phyloP scores from a whole-genome alignment of 92 coral and sea anemone genomes.

The Palythoa heliodiscus region DNA sequence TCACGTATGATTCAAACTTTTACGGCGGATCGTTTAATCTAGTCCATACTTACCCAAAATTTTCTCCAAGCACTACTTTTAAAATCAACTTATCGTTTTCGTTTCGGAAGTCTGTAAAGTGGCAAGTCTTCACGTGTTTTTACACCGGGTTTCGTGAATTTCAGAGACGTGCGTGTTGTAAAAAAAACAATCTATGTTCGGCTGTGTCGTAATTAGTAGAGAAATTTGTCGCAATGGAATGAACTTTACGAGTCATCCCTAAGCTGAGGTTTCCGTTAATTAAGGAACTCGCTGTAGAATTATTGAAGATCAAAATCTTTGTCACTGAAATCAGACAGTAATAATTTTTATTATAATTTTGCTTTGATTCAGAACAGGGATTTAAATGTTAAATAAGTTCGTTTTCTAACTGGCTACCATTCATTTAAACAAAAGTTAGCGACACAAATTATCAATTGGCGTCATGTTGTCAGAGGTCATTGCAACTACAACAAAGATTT shows the following conservation, averaged over 20 bases:
- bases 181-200: neutral
- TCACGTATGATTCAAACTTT: neutral
- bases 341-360: neutral
- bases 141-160: neutral
- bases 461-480: neutral
- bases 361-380: neutral
- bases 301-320: neutral
- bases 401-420: neutral
- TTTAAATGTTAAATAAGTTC: neutral
- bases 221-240: conserved; percentile 3
- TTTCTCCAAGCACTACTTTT: neutral
- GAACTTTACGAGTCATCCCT: neutral
- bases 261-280: neutral
- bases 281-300: neutral
- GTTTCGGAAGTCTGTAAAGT: conserved; percentile 8
- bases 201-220: neutral
- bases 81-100: neutral
- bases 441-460: neutral
- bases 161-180: neutral
- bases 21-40: neutral
- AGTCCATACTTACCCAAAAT: conserved; percentile 23
- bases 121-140: neutral
- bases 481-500: neutral
- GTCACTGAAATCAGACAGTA: neutral
- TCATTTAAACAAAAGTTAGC: neutral